Conservation (phyloP, 2,888 invertebrate genomes). For the Cheilosia urbana region DNA sequence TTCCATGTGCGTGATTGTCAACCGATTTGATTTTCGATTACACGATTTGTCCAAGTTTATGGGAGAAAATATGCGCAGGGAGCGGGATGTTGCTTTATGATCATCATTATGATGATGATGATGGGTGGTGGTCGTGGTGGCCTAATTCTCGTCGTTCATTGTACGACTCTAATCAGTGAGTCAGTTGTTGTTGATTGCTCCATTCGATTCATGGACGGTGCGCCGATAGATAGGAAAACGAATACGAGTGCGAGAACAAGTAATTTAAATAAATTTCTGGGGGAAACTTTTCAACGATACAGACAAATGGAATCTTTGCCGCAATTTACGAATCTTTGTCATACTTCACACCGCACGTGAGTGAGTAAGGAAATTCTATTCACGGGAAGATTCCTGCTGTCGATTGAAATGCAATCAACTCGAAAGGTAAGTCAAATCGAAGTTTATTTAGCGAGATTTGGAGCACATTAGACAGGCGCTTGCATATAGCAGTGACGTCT, state of each 20-base stretch:
- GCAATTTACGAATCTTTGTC: slow-evolving; percentile 21
- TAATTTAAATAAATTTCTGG: slow-evolving; percentile 17
- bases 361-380: not conserved
- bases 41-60: slow-evolving; percentile 6
- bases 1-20: slow-evolving; percentile 44
- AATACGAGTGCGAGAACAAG: not conserved
- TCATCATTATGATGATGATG: too few relatives aligned
- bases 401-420: not conserved
- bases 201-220: slow-evolving; percentile 6
- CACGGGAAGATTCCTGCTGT: not conserved
- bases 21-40: slow-evolving; percentile 58
- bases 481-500: not conserved
- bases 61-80: not conserved
- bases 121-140: slow-evolving; percentile 34
- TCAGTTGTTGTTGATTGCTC: slow-evolving; percentile 52
- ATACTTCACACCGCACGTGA: not conserved
- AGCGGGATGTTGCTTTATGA: slow-evolving; percentile 4
- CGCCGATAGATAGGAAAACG: slow-evolving; percentile 1
- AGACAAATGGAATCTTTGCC: not conserved
- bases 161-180: slow-evolving; percentile 56
- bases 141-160: slow-evolving; percentile 49
- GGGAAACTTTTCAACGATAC: slow-evolving; percentile 17
- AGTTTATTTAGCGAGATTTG: not conserved
- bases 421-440: not conserved
- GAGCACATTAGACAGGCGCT: not conserved